Base-by-base conservation (phyloP, 2,113 vertebrate species). In the Oreochromis tanganicae region DNA sequence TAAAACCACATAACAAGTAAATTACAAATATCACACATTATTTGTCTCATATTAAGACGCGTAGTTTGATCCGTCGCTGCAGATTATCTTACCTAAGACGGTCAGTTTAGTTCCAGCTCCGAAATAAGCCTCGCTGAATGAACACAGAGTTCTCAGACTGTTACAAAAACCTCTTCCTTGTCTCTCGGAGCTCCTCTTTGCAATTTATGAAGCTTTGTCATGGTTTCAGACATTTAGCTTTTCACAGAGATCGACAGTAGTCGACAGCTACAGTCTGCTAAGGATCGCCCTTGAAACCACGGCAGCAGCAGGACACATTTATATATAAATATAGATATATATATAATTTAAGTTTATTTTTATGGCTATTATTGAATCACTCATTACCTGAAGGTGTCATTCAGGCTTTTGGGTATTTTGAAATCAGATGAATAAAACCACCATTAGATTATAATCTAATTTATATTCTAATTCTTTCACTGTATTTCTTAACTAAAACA, bases 51-150 rank as follows among this genome's bases (percentile, higher is more conserved):
- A 78, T 52, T 50, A 48, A 34, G 73, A 13, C 0, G 17, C 3
- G 46, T 12, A n/a, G 73, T 52, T 52, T 52, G 46, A 52, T 5
- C 12, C 3, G 1, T 27, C n/a, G 19, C 38, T 48, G 46, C 34
- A 87, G 29, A 12, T 57, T 85, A 88, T 93, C 94, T 96, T 94
- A 96, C 95, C 95, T 92, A 96, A 91, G 92, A 95, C 89, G 1
- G 92, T 95, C 88, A 96, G 92, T 94, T 95, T 96, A 16, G 95
- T 96, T 79, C 95, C 95, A 56, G 88, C 66, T 89, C 95, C 95
- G 54, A 96, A 96, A 59, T 87, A 80, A 82, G 89, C 92, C 21
- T 91, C 88, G 0, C 2, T 16, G 83, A 78, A 80, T 2, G 94
- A 94, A 29, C 96, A 96, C 96, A 92, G 93, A 90, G 91, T 38